phyloP scores from a whole-genome alignment of 2,797 vertebrate genomes.

The Chaetophractus vellerosus region DNA sequence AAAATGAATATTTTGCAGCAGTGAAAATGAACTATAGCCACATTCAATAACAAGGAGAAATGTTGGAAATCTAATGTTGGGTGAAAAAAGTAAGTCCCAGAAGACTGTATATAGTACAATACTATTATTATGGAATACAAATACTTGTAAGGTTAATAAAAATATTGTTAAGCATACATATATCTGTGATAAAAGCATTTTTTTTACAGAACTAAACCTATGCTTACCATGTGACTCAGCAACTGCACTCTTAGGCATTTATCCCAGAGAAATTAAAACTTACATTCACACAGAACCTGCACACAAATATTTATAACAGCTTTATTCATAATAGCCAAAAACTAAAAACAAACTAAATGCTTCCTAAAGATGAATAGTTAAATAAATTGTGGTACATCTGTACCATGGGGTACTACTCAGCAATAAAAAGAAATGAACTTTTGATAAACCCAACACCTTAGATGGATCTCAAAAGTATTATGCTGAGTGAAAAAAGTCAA shows the following conservation, averaged over 20 bases:
- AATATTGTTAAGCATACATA: neutral
- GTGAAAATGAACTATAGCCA: slow-evolving; percentile 25
- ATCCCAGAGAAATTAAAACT: slow-evolving; percentile 62
- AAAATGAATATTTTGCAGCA: slow-evolving; percentile 12
- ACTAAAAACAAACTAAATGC: neutral
- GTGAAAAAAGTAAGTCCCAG: slow-evolving; percentile 9
- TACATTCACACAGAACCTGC: neutral
- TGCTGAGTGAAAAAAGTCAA: slow-evolving; percentile 1
- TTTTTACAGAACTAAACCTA: neutral
- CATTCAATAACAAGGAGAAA: slow-evolving; percentile 36
- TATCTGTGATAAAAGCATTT: slow-evolving; percentile 35
- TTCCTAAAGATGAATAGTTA: neutral
- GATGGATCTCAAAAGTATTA: slow-evolving; percentile 46
- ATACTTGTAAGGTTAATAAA: slow-evolving; percentile 32
- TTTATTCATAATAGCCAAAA: no score
- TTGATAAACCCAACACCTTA: slow-evolving; percentile 1
- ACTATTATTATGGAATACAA: slow-evolving; percentile 36
- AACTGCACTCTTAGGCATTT: neutral
- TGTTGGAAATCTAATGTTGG: slow-evolving; percentile 39
- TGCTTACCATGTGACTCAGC: neutral
- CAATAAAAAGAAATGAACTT: slow-evolving; percentile 4
- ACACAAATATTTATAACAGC: neutral
- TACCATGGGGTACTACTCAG: neutral
- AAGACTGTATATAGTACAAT: neutral
- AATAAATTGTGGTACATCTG: neutral